Evolutionary conservation across 1,140 invertebrate species (phyloP).

Genomic region (Aphelenchoides avenae): DNA sequence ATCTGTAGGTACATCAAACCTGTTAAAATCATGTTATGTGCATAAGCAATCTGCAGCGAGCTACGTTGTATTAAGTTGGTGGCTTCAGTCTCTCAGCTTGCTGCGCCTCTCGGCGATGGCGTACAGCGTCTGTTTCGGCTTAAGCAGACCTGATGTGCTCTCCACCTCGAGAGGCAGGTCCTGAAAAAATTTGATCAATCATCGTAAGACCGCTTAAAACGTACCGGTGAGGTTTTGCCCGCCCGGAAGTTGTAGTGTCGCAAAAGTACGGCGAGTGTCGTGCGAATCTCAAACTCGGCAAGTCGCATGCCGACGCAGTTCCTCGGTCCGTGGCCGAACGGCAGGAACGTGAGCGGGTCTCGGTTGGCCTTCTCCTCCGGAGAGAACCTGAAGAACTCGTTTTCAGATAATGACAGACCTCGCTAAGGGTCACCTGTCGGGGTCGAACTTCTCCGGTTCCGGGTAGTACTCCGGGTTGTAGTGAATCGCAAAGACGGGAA

Average conservation of each 20-base stretch:
- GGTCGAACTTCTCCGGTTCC: conserved; percentile 28
- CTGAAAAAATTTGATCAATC: no score
- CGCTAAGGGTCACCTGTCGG: no score
- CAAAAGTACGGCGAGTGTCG: conserved; percentile 62
- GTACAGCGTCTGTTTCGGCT: no score
- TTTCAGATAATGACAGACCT: neutral
- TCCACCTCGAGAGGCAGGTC: no score
- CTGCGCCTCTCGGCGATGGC: no score
- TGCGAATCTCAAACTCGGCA: conserved; percentile 68
- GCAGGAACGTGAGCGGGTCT: conserved; percentile 60
- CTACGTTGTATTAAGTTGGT: no score
- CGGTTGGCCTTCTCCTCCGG: conserved; percentile 11
- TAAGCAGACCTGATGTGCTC: no score
- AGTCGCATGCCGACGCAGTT: conserved; percentile 67
- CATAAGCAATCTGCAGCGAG: no score
- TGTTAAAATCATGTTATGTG: no score
- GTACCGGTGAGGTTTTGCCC: conserved; percentile 17
- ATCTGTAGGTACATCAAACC: no score
- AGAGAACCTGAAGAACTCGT: conserved; percentile 17
- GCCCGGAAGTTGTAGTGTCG: conserved; percentile 22
- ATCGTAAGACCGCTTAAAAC: no score
- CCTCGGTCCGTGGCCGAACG: conserved; percentile 65
- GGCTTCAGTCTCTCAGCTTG: no score
- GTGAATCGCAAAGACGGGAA: conserved; percentile 24
- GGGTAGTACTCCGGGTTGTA: conserved; percentile 17